Conservation (phyloP, 2,888 invertebrate genomes). For the Acholoe squamosa region DNA sequence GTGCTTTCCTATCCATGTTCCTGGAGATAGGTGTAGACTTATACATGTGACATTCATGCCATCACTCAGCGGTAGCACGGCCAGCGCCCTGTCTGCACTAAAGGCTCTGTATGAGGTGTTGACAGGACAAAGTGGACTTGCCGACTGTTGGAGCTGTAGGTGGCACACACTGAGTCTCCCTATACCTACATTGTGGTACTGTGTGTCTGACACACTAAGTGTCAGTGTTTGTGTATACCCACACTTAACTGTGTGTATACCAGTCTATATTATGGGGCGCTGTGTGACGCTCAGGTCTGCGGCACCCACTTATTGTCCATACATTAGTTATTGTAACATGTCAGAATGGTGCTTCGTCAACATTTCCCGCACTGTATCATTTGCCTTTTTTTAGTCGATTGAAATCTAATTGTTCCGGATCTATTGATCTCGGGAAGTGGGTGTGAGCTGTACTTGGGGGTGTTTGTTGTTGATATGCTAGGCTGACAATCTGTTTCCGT, state of each 20-base stretch:
- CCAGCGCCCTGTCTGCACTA: too few relatives aligned
- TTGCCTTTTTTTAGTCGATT: neutral
- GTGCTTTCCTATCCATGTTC: too few relatives aligned
- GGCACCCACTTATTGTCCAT: neutral
- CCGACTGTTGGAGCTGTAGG: too few relatives aligned
- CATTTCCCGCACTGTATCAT: slow-evolving; percentile 45
- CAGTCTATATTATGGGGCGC: too few relatives aligned
- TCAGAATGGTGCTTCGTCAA: slow-evolving; percentile 56
- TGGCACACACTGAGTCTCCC: too few relatives aligned
- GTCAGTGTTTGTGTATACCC: neutral
- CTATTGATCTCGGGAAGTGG: neutral
- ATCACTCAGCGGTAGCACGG: too few relatives aligned
- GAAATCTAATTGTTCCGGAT: neutral
- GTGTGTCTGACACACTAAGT: neutral
- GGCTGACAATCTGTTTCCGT: neutral
- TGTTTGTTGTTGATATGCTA: slow-evolving; percentile 29
- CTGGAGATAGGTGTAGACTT: too few relatives aligned
- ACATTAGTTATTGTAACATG: slow-evolving; percentile 8
- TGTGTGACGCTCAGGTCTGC: neutral
- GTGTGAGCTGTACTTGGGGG: neutral
- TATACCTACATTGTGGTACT: too few relatives aligned
- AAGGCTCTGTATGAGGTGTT: too few relatives aligned
- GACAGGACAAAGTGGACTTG: too few relatives aligned
- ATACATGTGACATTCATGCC: too few relatives aligned
- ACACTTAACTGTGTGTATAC: neutral